Evolutionary conservation across 2,113 vertebrate genomes (phyloP).

Genomic region (Sinocyclocheilus anshuiensis): DNA sequence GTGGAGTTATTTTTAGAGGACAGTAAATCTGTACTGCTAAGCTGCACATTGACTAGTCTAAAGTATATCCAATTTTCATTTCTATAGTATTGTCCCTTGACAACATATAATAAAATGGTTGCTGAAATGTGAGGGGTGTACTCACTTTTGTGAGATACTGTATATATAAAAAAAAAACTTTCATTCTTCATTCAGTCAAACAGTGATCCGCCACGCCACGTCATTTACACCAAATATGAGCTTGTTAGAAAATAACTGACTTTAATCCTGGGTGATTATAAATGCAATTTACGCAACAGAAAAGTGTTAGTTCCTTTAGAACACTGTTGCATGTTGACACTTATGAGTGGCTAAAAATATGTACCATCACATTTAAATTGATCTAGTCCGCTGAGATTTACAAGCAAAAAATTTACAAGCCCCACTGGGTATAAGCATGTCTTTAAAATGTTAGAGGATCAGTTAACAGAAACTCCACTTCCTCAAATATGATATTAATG

Average conservation of each 20-base stretch:
- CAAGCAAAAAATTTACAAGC: background rate
- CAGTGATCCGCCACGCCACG: background rate
- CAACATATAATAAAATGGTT: too few relatives aligned
- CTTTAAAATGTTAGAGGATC: background rate
- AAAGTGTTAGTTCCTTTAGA: constrained; percentile 24
- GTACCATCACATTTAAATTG: background rate
- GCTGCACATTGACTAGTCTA: too few relatives aligned
- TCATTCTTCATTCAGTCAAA: background rate
- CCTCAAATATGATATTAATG: background rate
- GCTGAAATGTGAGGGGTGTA: too few relatives aligned
- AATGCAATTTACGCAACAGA: constrained; percentile 41
- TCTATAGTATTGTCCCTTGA: too few relatives aligned
- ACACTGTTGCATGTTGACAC: background rate
- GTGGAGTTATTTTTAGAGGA: too few relatives aligned
- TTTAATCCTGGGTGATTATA: constrained; percentile 42
- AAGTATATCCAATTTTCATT: too few relatives aligned
- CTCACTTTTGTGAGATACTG: too few relatives aligned
- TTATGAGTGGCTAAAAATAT: background rate
- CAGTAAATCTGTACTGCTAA: too few relatives aligned
- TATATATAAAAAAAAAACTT: too few relatives aligned
- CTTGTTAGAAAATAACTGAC: constrained; percentile 25
- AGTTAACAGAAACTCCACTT: background rate
- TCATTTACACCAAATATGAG: constrained; percentile 38
- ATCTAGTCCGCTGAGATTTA: background rate
- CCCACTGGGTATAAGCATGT: background rate